Base-by-base conservation (phyloP, 2,113 vertebrate genomes). In the Isurus oxyrinchus region DNA sequence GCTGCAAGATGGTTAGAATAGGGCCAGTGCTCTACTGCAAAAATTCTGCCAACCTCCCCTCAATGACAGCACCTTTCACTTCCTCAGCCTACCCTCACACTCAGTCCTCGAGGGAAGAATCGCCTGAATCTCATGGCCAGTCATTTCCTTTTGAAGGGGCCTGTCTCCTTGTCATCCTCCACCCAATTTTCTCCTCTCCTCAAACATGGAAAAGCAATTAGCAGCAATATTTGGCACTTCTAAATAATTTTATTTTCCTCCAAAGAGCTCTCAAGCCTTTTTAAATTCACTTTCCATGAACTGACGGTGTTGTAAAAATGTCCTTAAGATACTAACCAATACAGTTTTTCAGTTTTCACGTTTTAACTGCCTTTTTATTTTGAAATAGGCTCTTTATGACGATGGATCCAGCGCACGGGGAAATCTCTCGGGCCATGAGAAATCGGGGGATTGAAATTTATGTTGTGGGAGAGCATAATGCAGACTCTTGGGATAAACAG, bases 361-460 rank as follows among this genome's bases (percentile, higher is more conserved):
- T 3, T 66, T 96, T 91, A 93, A n/a, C 57, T 91, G 55, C 2
- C 10, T 7, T n/a, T 93, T 61, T 91, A 96, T 69, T n/a, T 90
- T 3, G 87, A 5, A 96, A 66, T 97, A 99, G 99, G 96, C 97
- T 99, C 96, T 99, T 99, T 97, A 98, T 99, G 96, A 98, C 99
- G 88, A 99, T 99, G 99, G 99, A 99, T 98, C 98, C 99, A n/a
- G 95, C 97, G 1, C 98, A 99, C 14, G 99, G 99, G 31, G 99
- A 99, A 97, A 99, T 99, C 97, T 99, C 99, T 96, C 98, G 99
- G 97, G 99, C 99, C 84, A 99, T 99, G 99, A 97, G 99, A 97
- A 99, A 99, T 97, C 98, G 99, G 96, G 99, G 99, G 31, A 98
- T 99, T 96, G 99, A 99, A 97, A 97, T 99, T 72, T 99, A 98